Evolutionary conservation across 2,888 invertebrate genomes (phyloP).

Genomic region (Teinopalpus imperialis): DNA sequence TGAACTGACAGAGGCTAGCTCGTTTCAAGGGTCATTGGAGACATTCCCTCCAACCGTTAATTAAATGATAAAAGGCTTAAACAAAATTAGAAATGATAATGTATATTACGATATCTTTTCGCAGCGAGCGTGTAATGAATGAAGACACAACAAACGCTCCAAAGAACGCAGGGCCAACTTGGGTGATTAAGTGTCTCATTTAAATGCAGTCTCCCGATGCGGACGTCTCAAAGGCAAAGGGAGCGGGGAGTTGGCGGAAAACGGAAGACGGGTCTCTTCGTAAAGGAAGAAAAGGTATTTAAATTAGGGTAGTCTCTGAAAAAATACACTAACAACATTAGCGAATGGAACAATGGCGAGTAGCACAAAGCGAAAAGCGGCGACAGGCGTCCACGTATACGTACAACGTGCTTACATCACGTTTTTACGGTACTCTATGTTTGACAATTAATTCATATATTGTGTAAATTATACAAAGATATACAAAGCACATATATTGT

Average conservation of each 20-base stretch:
- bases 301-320: conserved; percentile 80
- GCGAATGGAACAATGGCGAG: conserved; percentile 70
- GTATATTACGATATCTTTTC: conserved; percentile 30
- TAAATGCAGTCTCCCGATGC: conserved; percentile 78
- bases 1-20: no score
- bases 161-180: conserved; percentile 72
- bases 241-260: conserved; percentile 71
- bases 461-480: no score
- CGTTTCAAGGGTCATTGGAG: no score
- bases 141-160: conserved; percentile 73
- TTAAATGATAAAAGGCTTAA: conserved; percentile 28
- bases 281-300: conserved; percentile 79
- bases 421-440: no score
- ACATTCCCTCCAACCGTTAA: neutral
- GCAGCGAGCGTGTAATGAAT: conserved; percentile 56
- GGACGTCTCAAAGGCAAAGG: conserved; percentile 77
- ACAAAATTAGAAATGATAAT: conserved; percentile 38
- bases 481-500: no score
- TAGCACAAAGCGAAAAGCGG: conserved; percentile 65
- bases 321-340: conserved; percentile 82
- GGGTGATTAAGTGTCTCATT: conserved; percentile 81
- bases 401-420: neutral
- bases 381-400: conserved; percentile 47
- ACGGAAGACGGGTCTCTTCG: conserved; percentile 77
- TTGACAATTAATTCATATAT: no score